These are phyloP conservation scores for Scomber japonicus DNA, from an alignment of 2,113 vertebrate species.

Conservation along the genomic window DNA sequence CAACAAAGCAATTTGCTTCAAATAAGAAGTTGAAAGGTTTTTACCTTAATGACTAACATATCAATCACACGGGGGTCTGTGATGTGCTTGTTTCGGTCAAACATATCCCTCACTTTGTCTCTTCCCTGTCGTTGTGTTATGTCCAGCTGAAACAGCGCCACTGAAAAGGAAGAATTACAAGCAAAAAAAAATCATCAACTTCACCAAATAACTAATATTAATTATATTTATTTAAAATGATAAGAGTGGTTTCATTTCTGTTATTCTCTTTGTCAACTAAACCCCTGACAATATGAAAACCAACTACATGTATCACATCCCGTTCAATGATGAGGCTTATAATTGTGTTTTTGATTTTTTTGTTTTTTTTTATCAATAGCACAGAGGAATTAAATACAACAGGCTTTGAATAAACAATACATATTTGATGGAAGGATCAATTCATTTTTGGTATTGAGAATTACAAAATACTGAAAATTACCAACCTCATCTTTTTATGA, in stretches of 20 bases:
- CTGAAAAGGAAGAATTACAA: constrained; percentile 69
- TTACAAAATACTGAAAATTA: too few species aligned
- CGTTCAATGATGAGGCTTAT: too few species aligned
- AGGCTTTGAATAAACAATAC: not conserved
- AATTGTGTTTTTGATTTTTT: too few species aligned
- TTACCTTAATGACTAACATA: constrained; percentile 97
- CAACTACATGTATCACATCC: too few species aligned
- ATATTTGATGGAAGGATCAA: too few species aligned
- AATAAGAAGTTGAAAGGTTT: not conserved
- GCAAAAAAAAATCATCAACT: not conserved
- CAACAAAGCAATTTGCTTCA: not conserved
- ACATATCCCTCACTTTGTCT: constrained; percentile 94
- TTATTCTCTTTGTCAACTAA: not conserved
- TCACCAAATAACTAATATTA: not conserved
- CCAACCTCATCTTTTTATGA: not conserved
- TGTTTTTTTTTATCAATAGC: too few species aligned
- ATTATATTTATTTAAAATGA: not conserved
- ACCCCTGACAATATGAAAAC: not conserved
- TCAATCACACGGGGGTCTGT: constrained; percentile 93
- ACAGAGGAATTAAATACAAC: not conserved
- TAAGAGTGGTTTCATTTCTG: too few species aligned
- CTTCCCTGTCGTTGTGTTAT: constrained; percentile 89
- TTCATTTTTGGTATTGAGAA: not conserved
- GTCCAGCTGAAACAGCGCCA: constrained; percentile 91
- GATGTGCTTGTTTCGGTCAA: constrained; percentile 91